phyloP scores from a whole-genome alignment of 2,888 invertebrate genomes.

The Agrochola lychnidis region DNA sequence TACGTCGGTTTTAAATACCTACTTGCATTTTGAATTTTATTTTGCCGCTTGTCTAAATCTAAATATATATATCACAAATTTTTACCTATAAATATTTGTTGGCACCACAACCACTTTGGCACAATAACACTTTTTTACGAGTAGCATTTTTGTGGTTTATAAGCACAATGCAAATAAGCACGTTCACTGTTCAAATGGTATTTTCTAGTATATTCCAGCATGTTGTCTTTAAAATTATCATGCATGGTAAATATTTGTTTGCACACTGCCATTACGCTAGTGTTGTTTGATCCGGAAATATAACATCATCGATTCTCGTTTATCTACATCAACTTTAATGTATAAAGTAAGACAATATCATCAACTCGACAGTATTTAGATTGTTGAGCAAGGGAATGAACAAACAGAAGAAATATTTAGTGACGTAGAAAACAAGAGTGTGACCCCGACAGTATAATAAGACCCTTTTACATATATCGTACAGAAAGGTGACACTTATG shows the following conservation, averaged over 20 bases:
- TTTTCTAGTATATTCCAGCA: neutral
- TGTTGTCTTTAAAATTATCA: neutral
- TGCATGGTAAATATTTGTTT: constrained; percentile 9
- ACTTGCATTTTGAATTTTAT: neutral
- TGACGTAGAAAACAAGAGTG: neutral
- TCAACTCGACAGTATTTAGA: constrained; percentile 6
- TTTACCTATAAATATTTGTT: neutral
- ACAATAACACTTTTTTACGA: neutral
- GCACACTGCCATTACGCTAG: neutral
- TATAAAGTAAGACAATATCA: neutral
- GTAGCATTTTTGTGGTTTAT: neutral
- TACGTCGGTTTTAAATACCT: neutral
- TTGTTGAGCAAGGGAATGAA: constrained; percentile 1
- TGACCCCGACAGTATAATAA: neutral
- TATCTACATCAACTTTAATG: neutral
- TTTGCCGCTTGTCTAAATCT: neutral
- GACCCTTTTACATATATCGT: neutral
- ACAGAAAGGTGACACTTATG: constrained; percentile 7
- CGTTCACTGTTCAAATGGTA: neutral
- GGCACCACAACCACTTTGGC: neutral
- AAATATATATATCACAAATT: no score
- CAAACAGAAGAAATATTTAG: neutral
- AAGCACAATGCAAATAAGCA: constrained; percentile 10
- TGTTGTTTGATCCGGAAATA: neutral
- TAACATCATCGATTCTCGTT: constrained; percentile 10